Conservation (phyloP, 2,888 invertebrate species). For the Molanna angustata region DNA sequence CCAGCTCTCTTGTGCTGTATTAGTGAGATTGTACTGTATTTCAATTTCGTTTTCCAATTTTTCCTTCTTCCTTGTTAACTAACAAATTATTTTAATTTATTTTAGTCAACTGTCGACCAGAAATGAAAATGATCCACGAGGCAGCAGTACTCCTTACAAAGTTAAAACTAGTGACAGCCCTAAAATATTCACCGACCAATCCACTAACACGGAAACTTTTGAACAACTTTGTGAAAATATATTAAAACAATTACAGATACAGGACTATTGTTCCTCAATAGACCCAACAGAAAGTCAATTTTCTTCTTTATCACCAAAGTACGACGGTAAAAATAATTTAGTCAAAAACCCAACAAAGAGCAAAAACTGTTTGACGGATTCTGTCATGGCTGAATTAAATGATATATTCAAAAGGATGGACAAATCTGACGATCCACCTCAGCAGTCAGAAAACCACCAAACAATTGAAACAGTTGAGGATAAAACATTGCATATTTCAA, state of each 20-base stretch:
- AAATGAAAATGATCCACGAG: slow-evolving; percentile 18
- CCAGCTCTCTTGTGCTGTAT: too few relatives aligned
- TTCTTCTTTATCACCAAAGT: background rate
- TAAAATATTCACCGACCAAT: slow-evolving; percentile 16
- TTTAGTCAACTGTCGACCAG: slow-evolving; percentile 8
- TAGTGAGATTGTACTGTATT: too few relatives aligned
- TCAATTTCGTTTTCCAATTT: too few relatives aligned
- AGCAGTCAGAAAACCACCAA: background rate
- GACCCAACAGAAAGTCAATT: background rate
- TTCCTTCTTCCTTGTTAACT: too few relatives aligned
- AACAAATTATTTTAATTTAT: too few relatives aligned
- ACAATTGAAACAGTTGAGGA: slow-evolving; percentile 12
- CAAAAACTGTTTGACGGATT: too few relatives aligned
- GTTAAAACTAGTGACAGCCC: background rate
- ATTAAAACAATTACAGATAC: slow-evolving; percentile 34
- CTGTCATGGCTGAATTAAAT: background rate
- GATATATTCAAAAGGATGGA: background rate
- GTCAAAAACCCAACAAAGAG: too few relatives aligned
- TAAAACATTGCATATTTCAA: slow-evolving; percentile 30
- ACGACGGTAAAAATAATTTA: background rate
- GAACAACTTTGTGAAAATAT: slow-evolving; percentile 49
- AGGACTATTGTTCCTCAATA: slow-evolving; percentile 28
- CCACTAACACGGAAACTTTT: slow-evolving; percentile 47
- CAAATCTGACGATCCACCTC: background rate
- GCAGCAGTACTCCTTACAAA: slow-evolving; percentile 29